Percentiles rank a stretch among this genome's conserved stretches.
Conservation (phyloP, 2,797 vertebrate genomes). For the Pelobates cultripes region DNA sequence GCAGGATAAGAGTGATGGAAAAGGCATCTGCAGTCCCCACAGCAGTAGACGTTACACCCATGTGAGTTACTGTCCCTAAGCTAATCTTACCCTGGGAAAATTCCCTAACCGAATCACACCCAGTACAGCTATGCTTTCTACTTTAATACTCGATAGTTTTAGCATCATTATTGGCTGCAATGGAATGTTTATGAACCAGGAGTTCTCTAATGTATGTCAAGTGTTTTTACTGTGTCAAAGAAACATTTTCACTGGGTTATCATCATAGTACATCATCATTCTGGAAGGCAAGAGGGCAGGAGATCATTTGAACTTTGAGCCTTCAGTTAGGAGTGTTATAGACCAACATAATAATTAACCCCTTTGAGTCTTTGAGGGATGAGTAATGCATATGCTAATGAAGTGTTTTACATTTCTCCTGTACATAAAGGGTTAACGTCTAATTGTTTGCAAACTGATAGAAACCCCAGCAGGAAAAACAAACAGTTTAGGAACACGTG, state of each 20-base stretch:
- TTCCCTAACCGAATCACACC: too few relatives aligned
- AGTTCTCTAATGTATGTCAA: neutral
- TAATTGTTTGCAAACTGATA: neutral
- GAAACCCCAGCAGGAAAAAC: neutral
- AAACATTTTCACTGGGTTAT: constrained; percentile 17
- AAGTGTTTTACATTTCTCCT: neutral
- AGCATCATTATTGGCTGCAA: neutral
- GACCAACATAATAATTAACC: neutral
- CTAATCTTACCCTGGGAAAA: too few relatives aligned
- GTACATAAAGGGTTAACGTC: neutral
- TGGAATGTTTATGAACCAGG: neutral
- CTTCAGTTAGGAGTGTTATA: neutral
- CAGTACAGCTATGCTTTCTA: neutral
- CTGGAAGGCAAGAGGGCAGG: neutral
- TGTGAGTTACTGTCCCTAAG: too few relatives aligned
- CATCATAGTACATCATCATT: constrained; percentile 33
- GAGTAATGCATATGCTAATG: neutral
- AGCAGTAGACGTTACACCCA: too few relatives aligned
- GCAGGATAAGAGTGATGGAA: too few relatives aligned
- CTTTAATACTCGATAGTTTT: too few relatives aligned
- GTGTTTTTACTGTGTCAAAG: constrained; percentile 1
- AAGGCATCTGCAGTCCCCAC: too few relatives aligned
- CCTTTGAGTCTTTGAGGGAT: neutral
- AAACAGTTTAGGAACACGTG: neutral
- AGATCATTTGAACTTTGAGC: constrained; percentile 17